Percentiles rank a stretch among this genome's conserved stretches.
These are phyloP conservation scores for Plotosus lineatus DNA, from an alignment of 2,113 vertebrate genomes.

Conservation along the genomic window DNA sequence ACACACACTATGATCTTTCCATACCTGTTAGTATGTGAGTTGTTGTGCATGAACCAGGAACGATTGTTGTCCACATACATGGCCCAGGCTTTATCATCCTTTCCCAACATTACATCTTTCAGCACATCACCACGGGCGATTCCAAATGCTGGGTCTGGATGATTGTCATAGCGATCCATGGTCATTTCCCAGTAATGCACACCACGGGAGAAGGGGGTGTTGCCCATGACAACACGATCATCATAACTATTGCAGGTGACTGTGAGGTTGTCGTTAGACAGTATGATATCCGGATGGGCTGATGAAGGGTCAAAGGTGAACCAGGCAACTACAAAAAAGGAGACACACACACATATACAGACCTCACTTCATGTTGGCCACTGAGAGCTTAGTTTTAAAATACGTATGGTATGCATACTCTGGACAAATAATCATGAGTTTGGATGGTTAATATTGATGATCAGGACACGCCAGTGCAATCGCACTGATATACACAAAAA, in stretches of 20 bases:
- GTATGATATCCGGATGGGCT: slow-evolving; percentile 93
- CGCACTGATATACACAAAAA: slow-evolving; percentile 15
- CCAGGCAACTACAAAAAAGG: slow-evolving; percentile 86
- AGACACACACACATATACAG: slow-evolving; percentile 41
- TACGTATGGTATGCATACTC: background rate
- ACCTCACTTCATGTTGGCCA: background rate
- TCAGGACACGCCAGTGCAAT: slow-evolving; percentile 19
- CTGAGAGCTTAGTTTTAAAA: background rate
- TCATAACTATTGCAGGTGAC: slow-evolving; percentile 98
- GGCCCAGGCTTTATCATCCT: slow-evolving; percentile 98
- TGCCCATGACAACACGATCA: slow-evolving; percentile 92
- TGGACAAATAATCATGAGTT: slow-evolving; percentile 3
- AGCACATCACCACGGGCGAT: slow-evolving; percentile 87
- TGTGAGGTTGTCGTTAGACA: slow-evolving; percentile 98
- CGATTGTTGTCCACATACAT: slow-evolving; percentile 99
- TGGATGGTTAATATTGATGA: background rate
- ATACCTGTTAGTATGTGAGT: slow-evolving; percentile 98
- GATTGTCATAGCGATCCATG: slow-evolving; percentile 95
- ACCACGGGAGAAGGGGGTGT: slow-evolving; percentile 90
- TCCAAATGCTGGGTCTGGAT: slow-evolving; percentile 95
- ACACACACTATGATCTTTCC: background rate
- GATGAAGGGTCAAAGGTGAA: slow-evolving; percentile 91
- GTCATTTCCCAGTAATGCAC: slow-evolving; percentile 98
- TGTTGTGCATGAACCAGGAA: slow-evolving; percentile 99
- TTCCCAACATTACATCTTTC: slow-evolving; percentile 98